Conservation (phyloP, 2,113 vertebrate genomes). For the Serinus canaria region DNA sequence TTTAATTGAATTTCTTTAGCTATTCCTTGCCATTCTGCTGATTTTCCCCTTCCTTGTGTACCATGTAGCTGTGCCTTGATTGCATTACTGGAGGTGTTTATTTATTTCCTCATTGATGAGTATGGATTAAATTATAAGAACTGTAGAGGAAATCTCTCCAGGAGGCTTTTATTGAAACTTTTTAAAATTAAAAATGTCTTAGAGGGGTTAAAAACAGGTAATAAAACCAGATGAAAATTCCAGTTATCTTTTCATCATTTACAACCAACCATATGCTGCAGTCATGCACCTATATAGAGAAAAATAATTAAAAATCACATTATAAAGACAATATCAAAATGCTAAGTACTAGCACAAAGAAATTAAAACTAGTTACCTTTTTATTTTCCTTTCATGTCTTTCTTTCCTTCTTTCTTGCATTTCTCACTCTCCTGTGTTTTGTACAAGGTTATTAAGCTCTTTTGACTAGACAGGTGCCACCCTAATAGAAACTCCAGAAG, state of each 20-base stretch:
- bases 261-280: not conserved
- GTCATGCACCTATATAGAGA: not conserved
- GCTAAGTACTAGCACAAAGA: not conserved
- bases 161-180: not conserved
- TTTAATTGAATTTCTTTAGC: not conserved
- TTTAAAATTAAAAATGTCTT: not conserved
- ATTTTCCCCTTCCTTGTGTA: not conserved
- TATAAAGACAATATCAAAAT: not conserved
- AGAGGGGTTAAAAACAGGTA: not conserved
- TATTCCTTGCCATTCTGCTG: not conserved
- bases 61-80: not conserved
- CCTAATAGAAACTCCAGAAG: not conserved
- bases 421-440: not conserved
- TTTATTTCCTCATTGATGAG: not conserved
- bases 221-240: not conserved
- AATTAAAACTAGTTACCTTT: not conserved
- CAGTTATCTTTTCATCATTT: not conserved
- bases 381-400: not conserved
- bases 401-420: not conserved
- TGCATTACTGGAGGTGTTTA: not conserved
- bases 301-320: not conserved
- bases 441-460: not conserved
- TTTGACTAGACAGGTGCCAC: not conserved
- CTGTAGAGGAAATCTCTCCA: not conserved
- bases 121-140: slow-evolving; percentile 8